These are phyloP conservation scores for Fulica atra DNA, from an alignment of 2,113 vertebrate genomes.

Conservation along the genomic window DNA sequence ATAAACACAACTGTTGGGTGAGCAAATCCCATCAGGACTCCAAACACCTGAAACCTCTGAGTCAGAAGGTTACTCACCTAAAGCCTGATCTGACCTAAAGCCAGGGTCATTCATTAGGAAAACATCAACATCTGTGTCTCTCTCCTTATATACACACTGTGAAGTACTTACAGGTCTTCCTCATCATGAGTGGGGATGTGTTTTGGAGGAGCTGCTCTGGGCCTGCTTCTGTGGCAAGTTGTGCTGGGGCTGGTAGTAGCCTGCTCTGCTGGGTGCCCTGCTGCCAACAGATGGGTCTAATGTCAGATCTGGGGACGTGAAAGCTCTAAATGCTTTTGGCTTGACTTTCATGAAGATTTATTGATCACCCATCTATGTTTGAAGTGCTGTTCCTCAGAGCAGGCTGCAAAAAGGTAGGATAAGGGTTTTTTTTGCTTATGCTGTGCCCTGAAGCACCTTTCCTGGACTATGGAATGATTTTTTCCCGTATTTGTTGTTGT, in stretches of 20 bases:
- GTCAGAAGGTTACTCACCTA: neutral
- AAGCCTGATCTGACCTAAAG: neutral
- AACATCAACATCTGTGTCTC: neutral
- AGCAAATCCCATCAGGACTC: neutral
- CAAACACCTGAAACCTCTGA: neutral
- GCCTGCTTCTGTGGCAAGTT: fast-evolving
- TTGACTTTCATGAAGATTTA: neutral
- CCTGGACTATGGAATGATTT: neutral
- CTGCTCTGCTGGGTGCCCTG: neutral
- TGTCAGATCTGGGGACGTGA: neutral
- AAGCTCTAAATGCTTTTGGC: neutral
- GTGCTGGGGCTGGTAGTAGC: neutral
- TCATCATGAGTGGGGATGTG: fast-evolving
- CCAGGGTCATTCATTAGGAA: neutral
- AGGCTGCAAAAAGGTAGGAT: neutral
- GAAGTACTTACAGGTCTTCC: no score
- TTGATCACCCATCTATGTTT: neutral
- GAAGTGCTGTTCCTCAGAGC: neutral
- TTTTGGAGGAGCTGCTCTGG: neutral
- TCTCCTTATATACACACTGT: fast-evolving
- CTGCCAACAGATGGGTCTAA: neutral
- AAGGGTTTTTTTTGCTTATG: neutral
- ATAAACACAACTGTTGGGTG: neutral
- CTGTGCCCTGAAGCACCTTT: neutral
- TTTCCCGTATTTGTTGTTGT: neutral